Evolutionary conservation across 2,797 vertebrate genomes (phyloP).

Genomic region (Aythya fuligula): DNA sequence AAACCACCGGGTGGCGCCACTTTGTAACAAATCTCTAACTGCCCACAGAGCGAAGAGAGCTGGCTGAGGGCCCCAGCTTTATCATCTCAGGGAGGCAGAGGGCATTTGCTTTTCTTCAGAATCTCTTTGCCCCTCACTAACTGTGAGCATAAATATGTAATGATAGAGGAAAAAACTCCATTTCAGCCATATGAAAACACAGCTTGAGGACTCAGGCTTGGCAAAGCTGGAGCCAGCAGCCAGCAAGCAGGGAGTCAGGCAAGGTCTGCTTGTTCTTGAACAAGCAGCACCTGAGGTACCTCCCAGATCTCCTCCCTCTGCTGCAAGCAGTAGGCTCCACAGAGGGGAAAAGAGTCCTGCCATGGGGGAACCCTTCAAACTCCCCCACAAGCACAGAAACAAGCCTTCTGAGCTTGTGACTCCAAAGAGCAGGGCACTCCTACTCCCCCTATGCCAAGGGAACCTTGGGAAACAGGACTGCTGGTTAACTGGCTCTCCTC

Average conservation of each 20-base stretch:
- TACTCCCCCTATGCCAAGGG: too few relatives aligned
- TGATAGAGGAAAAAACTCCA: not conserved
- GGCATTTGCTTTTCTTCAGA: not conserved
- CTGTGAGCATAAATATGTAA: not conserved
- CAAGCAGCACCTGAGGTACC: not conserved
- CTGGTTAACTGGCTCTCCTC: not conserved
- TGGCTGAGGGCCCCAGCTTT: not conserved
- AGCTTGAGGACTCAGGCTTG: not conserved
- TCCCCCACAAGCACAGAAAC: not conserved
- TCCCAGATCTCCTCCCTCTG: not conserved
- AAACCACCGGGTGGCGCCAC: conserved; percentile 41
- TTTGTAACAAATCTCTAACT: not conserved
- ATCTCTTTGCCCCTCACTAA: not conserved
- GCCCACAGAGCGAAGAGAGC: not conserved
- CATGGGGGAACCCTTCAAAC: not conserved
- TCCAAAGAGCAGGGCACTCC: not conserved
- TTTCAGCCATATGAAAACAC: not conserved
- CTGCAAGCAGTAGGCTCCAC: not conserved
- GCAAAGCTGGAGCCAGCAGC: not conserved
- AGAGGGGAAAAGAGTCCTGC: not conserved
- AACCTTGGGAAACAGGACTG: too few relatives aligned
- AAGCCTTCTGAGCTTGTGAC: not conserved
- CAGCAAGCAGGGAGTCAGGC: not conserved
- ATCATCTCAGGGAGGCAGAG: not conserved
- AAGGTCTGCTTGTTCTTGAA: not conserved